phyloP scores from a whole-genome alignment of 2,113 vertebrate genomes.

The Sciurus niger region DNA sequence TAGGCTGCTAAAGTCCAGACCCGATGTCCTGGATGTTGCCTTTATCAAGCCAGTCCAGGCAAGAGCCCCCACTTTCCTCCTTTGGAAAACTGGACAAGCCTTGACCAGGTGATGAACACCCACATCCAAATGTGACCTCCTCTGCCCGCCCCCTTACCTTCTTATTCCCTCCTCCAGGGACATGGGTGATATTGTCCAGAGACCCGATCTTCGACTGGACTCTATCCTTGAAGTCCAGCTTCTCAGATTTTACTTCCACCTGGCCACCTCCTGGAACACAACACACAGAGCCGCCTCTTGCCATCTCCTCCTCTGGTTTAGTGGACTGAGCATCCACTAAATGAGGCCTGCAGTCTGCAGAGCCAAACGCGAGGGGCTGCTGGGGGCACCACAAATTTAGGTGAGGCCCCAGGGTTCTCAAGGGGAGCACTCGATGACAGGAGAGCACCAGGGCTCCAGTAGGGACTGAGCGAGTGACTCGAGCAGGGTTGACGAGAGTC shows the following conservation, averaged over 20 bases:
- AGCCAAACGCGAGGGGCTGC: not conserved
- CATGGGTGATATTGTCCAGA: conserved; percentile 96
- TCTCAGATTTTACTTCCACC: conserved; percentile 97
- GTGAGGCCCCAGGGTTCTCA: not conserved
- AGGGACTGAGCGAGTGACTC: not conserved
- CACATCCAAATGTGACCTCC: fast-evolving
- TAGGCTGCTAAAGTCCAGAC: not conserved
- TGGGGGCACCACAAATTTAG: not conserved
- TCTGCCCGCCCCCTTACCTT: conserved; percentile 89
- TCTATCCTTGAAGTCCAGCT: conserved; percentile 96
- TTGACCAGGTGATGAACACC: fast-evolving
- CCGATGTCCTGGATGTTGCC: not conserved
- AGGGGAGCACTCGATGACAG: not conserved
- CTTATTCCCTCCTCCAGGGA: conserved; percentile 95
- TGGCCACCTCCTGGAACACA: conserved; percentile 94
- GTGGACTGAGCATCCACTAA: not conserved
- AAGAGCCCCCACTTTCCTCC: not conserved
- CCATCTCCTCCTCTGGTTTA: not conserved
- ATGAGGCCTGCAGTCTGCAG: not conserved
- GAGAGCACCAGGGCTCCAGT: not conserved
- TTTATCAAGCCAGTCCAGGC: fast-evolving
- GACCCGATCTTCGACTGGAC: conserved; percentile 98
- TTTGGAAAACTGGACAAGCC: not conserved
- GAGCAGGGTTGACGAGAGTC: fast-evolving
- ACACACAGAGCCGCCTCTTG: not conserved